These are phyloP conservation scores for Drosophila stalkeri DNA, from an alignment of 2,888 invertebrate genomes.

Conservation along the genomic window DNA sequence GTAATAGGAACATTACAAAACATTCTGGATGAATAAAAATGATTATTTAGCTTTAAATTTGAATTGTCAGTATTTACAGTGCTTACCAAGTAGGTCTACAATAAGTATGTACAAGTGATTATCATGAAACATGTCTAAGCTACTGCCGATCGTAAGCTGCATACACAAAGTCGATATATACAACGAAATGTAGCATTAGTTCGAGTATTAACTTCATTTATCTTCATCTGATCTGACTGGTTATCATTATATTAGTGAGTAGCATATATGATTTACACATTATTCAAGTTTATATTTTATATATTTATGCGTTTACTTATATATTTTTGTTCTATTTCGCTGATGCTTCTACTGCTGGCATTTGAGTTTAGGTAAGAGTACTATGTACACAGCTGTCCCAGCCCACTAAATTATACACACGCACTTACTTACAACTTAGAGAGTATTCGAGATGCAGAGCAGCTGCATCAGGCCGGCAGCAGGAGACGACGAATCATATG, in stretches of 20 bases:
- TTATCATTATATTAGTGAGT: background rate
- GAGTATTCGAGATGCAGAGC: constrained; percentile 42
- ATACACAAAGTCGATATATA: constrained; percentile 9
- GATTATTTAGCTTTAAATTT: background rate
- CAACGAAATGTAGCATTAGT: constrained; percentile 5
- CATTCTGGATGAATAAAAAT: background rate
- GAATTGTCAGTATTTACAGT: constrained; percentile 54
- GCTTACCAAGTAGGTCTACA: constrained; percentile 54
- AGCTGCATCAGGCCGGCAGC: constrained; percentile 15
- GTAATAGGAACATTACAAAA: constrained; percentile 38
- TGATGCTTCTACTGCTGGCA: constrained; percentile 43
- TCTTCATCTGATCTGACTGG: background rate
- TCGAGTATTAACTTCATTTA: constrained; percentile 14
- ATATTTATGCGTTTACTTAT: constrained; percentile 3
- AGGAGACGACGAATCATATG: constrained; percentile 1
- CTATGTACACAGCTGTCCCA: constrained; percentile 65
- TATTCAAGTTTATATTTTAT: constrained; percentile 5
- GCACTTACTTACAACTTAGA: constrained; percentile 66
- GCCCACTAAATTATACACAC: constrained; percentile 68
- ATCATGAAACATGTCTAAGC: constrained; percentile 14
- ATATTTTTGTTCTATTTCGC: constrained; percentile 18
- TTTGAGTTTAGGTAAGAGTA: constrained; percentile 41
- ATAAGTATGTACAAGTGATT: constrained; percentile 31
- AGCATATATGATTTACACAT: constrained; percentile 8
- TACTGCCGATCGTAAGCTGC: constrained; percentile 14